Conservation (phyloP, 2,113 vertebrate species). For the Triplophysa tibetana region DNA sequence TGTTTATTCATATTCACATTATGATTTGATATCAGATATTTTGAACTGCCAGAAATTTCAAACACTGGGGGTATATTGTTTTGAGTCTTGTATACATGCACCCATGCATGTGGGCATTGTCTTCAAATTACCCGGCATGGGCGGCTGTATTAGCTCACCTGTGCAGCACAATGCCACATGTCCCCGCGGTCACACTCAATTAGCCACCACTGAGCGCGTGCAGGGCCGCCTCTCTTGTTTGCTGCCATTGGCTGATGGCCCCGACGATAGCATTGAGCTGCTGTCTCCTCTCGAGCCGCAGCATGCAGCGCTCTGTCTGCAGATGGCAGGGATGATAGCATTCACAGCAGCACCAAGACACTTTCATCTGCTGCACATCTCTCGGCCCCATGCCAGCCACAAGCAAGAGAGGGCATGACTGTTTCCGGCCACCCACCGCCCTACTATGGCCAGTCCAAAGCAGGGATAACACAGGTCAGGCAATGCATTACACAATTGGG, state of each 20-base stretch:
- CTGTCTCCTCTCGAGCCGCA: slow-evolving; percentile 64
- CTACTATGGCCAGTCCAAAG: slow-evolving; percentile 28
- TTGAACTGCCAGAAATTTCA: not conserved
- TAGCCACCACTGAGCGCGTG: slow-evolving; percentile 62
- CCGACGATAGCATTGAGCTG: slow-evolving; percentile 63
- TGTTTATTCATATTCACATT: slow-evolving; percentile 3
- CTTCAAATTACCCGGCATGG: slow-evolving; percentile 31
- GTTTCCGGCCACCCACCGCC: slow-evolving; percentile 28
- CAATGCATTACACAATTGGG: not conserved
- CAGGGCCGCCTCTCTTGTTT: slow-evolving; percentile 48
- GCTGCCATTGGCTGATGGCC: slow-evolving; percentile 70
- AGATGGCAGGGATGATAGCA: slow-evolving; percentile 74
- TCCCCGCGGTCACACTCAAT: slow-evolving; percentile 70
- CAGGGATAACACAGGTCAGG: slow-evolving; percentile 6
- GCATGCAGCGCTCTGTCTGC: slow-evolving; percentile 68
- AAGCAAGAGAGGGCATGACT: slow-evolving; percentile 46
- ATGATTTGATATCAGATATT: not conserved
- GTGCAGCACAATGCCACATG: slow-evolving; percentile 64
- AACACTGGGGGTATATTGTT: not conserved
- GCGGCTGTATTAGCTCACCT: slow-evolving; percentile 77
- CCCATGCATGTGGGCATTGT: slow-evolving; percentile 40
- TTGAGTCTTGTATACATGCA: slow-evolving; percentile 5
- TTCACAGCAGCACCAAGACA: slow-evolving; percentile 63
- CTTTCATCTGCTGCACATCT: slow-evolving; percentile 60
- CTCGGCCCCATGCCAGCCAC: slow-evolving; percentile 27